Conservation (phyloP, 2,113 vertebrate genomes). For the Mustelus asterias region DNA sequence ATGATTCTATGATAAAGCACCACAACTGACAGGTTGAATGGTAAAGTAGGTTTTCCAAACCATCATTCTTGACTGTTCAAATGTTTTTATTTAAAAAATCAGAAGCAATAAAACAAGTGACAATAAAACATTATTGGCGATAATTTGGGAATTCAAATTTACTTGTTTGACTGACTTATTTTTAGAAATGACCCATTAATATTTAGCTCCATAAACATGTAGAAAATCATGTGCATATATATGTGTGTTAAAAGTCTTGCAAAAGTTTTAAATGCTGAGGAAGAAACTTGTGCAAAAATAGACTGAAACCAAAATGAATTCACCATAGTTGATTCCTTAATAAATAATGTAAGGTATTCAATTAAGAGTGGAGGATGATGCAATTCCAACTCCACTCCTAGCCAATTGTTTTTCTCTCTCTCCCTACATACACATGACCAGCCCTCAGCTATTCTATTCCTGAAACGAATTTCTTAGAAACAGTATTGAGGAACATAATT, state of each 20-base stretch:
- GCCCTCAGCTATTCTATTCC: neutral
- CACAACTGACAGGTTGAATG: no score
- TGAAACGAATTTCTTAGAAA: neutral
- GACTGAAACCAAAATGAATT: neutral
- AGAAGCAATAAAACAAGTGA: neutral
- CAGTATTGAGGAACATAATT: neutral
- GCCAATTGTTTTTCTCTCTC: neutral
- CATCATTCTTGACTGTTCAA: neutral
- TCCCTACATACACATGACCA: neutral
- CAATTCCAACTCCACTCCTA: neutral
- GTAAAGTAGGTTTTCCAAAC: neutral
- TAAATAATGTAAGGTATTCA: neutral
- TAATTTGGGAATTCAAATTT: neutral
- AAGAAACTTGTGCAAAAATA: neutral
- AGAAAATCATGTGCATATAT: neutral
- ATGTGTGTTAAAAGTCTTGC: neutral
- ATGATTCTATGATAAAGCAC: neutral
- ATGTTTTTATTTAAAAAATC: neutral
- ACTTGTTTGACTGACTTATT: neutral
- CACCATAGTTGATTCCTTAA: neutral
- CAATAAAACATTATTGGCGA: neutral
- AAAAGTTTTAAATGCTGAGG: neutral
- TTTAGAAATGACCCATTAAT: neutral
- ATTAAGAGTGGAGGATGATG: neutral
- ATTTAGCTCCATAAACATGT: neutral